Conservation (phyloP, 1,140 invertebrate species). For the Pseudachorutes palmiensis region DNA sequence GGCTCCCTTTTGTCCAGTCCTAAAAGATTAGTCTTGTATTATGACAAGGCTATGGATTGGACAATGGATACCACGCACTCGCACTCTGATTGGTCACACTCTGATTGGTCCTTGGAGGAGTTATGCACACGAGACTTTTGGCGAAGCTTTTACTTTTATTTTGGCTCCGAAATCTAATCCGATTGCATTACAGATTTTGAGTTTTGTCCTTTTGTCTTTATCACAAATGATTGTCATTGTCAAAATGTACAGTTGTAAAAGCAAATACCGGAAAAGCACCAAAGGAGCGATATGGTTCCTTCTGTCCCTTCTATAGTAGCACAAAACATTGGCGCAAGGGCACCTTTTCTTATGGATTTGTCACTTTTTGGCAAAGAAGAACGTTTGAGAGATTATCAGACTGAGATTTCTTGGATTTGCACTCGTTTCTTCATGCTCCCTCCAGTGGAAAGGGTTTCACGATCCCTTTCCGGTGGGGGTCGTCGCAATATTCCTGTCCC, state of each 20-base stretch:
- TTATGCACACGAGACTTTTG: no score
- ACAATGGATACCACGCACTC: not conserved
- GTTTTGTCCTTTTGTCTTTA: not conserved
- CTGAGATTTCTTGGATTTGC: slow-evolving; percentile 58
- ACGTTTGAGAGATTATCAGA: slow-evolving; percentile 47
- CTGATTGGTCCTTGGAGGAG: no score
- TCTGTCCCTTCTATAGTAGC: not conserved
- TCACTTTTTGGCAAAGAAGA: not conserved
- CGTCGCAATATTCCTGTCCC: slow-evolving; percentile 13
- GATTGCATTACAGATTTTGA: not conserved
- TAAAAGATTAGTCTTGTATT: not conserved
- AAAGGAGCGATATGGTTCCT: no score
- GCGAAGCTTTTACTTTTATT: no score
- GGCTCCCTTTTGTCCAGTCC: not conserved
- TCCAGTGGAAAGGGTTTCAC: slow-evolving; percentile 40
- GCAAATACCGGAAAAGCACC: no score
- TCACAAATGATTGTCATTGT: not conserved
- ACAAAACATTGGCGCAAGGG: not conserved
- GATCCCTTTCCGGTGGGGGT: slow-evolving; percentile 10
- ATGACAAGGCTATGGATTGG: not conserved
- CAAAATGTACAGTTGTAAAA: not conserved
- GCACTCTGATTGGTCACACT: no score
- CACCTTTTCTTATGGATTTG: not conserved
- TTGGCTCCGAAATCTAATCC: no score
- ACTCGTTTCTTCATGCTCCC: slow-evolving; percentile 50